Evolutionary conservation across 2,888 invertebrate species (phyloP).

Genomic region (Lutraria lutraria): DNA sequence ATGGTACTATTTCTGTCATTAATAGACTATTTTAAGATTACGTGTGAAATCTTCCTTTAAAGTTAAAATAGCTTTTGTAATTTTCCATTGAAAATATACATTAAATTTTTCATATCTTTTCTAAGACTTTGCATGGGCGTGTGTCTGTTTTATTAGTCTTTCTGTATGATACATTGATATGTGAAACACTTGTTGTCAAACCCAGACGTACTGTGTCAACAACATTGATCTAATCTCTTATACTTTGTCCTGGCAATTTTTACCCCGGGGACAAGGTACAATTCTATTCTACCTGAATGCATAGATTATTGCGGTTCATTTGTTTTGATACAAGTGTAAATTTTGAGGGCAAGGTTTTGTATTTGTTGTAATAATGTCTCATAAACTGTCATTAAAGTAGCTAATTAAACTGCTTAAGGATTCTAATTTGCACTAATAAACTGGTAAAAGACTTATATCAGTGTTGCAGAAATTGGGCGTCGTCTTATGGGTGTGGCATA

Average conservation of each 20-base stretch:
- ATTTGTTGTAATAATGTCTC: background rate
- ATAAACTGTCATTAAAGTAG: background rate
- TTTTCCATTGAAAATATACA: too few relatives aligned
- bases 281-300: background rate
- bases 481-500: constrained; percentile 1
- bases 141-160: background rate
- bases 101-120: too few relatives aligned
- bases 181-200: background rate
- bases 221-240: background rate
- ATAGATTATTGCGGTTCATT: background rate
- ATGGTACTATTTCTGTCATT: too few relatives aligned
- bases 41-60: too few relatives aligned
- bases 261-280: constrained; percentile 14
- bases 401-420: background rate
- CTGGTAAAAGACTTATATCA: background rate
- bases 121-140: background rate
- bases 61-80: too few relatives aligned
- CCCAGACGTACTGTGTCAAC: background rate
- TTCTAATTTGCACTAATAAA: background rate
- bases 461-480: constrained; percentile 1
- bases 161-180: background rate
- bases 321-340: constrained; percentile 5
- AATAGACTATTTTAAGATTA: too few relatives aligned
- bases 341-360: background rate
- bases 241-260: constrained; percentile 19